Base-by-base conservation (phyloP, 2,113 vertebrate species). In the Oxygymnocypris stewartii region DNA sequence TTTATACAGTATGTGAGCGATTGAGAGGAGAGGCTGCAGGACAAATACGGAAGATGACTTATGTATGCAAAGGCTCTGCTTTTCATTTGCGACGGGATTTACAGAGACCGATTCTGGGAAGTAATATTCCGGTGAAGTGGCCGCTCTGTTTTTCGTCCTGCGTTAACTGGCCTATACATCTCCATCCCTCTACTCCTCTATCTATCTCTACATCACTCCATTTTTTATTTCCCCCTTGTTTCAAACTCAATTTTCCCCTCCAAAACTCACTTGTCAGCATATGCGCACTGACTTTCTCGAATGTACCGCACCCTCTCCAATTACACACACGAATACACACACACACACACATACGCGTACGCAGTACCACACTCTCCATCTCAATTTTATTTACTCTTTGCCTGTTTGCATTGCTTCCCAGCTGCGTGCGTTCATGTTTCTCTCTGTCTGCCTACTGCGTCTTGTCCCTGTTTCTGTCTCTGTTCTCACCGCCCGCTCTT, bases 241-340 rank as follows among this genome's bases (percentile, higher is more conserved):
- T 94, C 91, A 92, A 91, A 89, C 92, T 89, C 87, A 91, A 89
- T 89, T 93, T 93, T 87, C 89, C 87, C 49, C 86, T 25, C 37
- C 65, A 92, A 94, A 94, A 79, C 91, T 77, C 88, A 82, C 89
- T 85, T 67, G 84, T 95, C 94, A 95, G 94, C 94, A 93, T 83
- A 89, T 86, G 75, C 51, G 81, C 79, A 57, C 86, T 69, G 87
- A 91, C 87, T 92, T 80, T 79, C 54, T 88, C 87, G 88, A 87
- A 90, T 85, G 61, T 78, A 89, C 89, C 73, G 82, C 89, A 87
- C 88, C 69, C 51, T 84, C 88, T 88, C 92, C 93, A 94, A 94
- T 95, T 94, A 93, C 93, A 35, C 37, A 90, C 87, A 89, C 87
- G 74, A 54, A 67, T 40, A 86, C 82, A 49, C 54, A 89, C 87